These are phyloP conservation scores for Chrysolina oricalcia DNA, from an alignment of 2,888 invertebrate species.

Conservation along the genomic window DNA sequence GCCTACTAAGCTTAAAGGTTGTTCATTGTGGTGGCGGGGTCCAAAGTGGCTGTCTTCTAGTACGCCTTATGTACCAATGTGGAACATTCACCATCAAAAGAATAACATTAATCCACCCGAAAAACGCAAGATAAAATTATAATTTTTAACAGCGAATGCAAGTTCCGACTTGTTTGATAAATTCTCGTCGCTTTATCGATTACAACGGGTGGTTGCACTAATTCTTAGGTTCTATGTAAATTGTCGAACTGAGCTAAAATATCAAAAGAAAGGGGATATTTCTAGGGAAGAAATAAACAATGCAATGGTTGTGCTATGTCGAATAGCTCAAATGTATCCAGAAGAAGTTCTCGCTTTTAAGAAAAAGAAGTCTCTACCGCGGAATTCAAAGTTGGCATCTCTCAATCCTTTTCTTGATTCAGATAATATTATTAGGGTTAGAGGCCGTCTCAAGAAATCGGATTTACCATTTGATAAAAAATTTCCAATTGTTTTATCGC, in stretches of 20 bases:
- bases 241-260: neutral
- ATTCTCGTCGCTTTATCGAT: slow-evolving; percentile 17
- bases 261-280: neutral
- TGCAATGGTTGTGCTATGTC: neutral
- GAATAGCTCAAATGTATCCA: slow-evolving; percentile 6
- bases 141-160: neutral
- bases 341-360: neutral
- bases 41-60: neutral
- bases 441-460: neutral
- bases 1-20: neutral
- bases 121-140: neutral
- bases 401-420: neutral
- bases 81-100: neutral
- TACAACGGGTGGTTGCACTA: slow-evolving; percentile 1
- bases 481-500: too few relatives aligned
- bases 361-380: neutral
- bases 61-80: neutral
- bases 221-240: neutral
- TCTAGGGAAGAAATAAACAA: neutral
- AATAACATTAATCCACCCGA: neutral
- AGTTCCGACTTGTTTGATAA: slow-evolving; percentile 9
- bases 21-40: slow-evolving; percentile 31
- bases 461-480: neutral
- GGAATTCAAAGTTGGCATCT: neutral
- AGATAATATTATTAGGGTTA: neutral